phyloP scores from a whole-genome alignment of 2,797 vertebrate species.

The Morelia viridis region DNA sequence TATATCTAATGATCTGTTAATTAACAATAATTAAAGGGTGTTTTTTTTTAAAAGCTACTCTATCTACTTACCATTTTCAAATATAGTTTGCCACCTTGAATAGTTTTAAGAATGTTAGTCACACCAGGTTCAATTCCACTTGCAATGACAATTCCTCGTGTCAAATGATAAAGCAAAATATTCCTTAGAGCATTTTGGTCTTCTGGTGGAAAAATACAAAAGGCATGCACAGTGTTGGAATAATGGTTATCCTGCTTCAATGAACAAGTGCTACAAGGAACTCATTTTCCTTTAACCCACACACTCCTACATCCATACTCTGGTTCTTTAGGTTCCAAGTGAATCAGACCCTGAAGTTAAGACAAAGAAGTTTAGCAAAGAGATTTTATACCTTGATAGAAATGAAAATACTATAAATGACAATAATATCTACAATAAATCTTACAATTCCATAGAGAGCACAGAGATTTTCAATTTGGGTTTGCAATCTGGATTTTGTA shows the following conservation, averaged over 20 bases:
- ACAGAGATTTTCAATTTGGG: background rate
- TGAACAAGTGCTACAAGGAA: background rate
- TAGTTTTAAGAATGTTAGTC: conserved; percentile 91
- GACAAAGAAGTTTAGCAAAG: background rate
- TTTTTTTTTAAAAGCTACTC: background rate
- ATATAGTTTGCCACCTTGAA: conserved; percentile 89
- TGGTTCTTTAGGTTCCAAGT: background rate
- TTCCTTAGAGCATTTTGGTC: conserved; percentile 87
- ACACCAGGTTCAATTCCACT: conserved; percentile 90
- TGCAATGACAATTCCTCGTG: conserved; percentile 86
- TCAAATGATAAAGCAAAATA: conserved; percentile 93
- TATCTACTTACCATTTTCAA: conserved; percentile 83
- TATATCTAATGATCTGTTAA: background rate
- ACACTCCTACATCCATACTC: background rate
- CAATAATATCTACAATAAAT: background rate
- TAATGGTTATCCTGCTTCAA: background rate
- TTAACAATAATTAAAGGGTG: background rate
- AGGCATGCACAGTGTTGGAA: background rate
- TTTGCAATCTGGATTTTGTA: background rate
- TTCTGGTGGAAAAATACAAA: conserved; percentile 66
- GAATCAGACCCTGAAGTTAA: background rate
- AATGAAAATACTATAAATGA: background rate
- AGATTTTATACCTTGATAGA: background rate
- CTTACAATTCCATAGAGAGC: background rate
- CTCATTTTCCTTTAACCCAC: background rate